A percentile compares a stretch with the other conserved stretches of the same genome.
Evolutionary conservation across 1,140 invertebrate species (phyloP).

Genomic region (Drosophila rhopaloa): DNA sequence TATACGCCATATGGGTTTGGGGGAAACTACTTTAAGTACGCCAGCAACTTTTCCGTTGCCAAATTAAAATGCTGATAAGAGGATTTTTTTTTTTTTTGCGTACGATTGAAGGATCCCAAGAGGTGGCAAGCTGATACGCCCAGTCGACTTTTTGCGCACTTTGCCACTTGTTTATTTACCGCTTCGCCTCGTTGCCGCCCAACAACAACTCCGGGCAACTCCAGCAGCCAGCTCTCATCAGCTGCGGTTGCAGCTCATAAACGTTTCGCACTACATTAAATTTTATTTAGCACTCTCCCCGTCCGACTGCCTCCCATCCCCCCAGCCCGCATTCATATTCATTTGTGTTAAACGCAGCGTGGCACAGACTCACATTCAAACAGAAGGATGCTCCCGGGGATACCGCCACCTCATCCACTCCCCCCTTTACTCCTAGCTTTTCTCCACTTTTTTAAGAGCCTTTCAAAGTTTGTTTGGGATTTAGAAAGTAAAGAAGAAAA

Average conservation of each 20-base stretch:
- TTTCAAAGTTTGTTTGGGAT: slow-evolving; percentile 60
- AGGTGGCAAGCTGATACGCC: slow-evolving; percentile 10
- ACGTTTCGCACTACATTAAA: slow-evolving; percentile 83
- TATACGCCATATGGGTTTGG: slow-evolving; percentile 38
- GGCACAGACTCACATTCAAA: slow-evolving; percentile 32
- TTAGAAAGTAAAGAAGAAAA: slow-evolving; percentile 39
- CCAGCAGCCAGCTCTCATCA: slow-evolving; percentile 40
- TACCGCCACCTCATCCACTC: not conserved
- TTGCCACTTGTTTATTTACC: slow-evolving; percentile 80
- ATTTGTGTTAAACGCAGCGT: slow-evolving; percentile 82
- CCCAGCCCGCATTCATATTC: slow-evolving; percentile 73
- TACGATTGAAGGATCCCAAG: not conserved
- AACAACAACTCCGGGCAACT: slow-evolving; percentile 2
- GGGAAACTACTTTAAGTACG: slow-evolving; percentile 30
- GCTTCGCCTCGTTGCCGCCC: slow-evolving; percentile 67
- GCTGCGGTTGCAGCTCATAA: slow-evolving; percentile 80
- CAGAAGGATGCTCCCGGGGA: slow-evolving; percentile 13
- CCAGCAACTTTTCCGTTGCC: slow-evolving; percentile 61
- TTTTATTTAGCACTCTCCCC: slow-evolving; percentile 72
- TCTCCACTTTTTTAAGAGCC: slow-evolving; percentile 41
- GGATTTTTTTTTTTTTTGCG: not conserved
- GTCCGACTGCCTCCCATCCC: slow-evolving; percentile 16
- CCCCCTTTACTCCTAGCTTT: slow-evolving; percentile 15
- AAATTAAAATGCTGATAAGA: slow-evolving; percentile 56
- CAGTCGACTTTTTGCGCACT: slow-evolving; percentile 69